These are phyloP conservation scores for Heteromyza rotundicornis DNA, from an alignment of 2,888 invertebrate genomes.

Conservation along the genomic window DNA sequence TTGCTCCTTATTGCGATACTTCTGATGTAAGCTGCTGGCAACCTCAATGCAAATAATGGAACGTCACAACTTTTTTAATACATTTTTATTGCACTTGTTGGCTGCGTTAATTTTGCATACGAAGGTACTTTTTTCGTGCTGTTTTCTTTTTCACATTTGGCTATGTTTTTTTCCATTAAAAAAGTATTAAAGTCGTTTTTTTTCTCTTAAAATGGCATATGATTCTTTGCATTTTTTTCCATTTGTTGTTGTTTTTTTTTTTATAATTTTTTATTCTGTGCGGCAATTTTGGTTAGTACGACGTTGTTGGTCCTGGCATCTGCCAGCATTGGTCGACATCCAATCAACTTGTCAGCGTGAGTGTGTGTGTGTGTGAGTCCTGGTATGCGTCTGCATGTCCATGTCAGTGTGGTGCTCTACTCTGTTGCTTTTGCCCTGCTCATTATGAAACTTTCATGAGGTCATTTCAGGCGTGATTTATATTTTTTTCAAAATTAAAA, in stretches of 20 bases:
- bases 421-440: slow-evolving; percentile 17
- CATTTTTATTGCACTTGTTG: not conserved
- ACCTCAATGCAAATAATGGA: no score
- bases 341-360: slow-evolving; percentile 42
- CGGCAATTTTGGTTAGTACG: slow-evolving; percentile 14
- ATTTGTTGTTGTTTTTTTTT: slow-evolving; percentile 6
- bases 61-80: slow-evolving; percentile 25
- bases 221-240: slow-evolving; percentile 13
- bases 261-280: no score
- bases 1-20: no score
- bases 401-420: no score
- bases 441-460: slow-evolving; percentile 43
- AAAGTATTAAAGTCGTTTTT: slow-evolving; percentile 25
- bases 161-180: slow-evolving; percentile 24
- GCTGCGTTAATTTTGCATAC: not conserved
- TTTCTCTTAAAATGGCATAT: no score
- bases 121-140: no score
- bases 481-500: slow-evolving; percentile 39
- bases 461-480: slow-evolving; percentile 40
- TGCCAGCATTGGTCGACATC: slow-evolving; percentile 26
- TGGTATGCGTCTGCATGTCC: slow-evolving; percentile 20
- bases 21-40: no score
- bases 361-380: slow-evolving; percentile 7
- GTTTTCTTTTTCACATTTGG: not conserved
- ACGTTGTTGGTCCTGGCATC: not conserved